Percentiles rank a stretch among this genome's conserved stretches.
Evolutionary conservation across 2,888 invertebrate species (phyloP).

Genomic region (Mythimna pallens): DNA sequence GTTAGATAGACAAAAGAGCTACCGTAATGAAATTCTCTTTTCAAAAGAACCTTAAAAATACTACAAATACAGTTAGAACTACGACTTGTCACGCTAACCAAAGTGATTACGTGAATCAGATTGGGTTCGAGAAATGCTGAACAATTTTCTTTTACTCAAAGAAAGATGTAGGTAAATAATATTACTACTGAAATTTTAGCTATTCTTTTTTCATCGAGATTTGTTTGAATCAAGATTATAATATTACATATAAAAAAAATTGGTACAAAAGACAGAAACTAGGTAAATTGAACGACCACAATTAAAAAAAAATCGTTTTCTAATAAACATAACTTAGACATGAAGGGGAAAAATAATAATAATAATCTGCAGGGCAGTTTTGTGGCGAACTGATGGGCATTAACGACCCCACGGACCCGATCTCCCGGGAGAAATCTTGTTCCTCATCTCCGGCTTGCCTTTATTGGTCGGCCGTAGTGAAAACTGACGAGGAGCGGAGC

Average conservation of each 20-base stretch:
- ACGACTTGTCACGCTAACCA: constrained; percentile 63
- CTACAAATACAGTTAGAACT: constrained; percentile 58
- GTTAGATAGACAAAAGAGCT: constrained; percentile 54
- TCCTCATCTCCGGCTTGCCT: too few relatives aligned
- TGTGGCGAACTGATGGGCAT: too few relatives aligned
- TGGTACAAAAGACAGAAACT: background rate
- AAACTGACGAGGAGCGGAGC: too few relatives aligned
- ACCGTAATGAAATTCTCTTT: constrained; percentile 44
- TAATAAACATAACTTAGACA: background rate
- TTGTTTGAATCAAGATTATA: constrained; percentile 24
- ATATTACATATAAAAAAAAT: too few relatives aligned
- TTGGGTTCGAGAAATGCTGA: constrained; percentile 25
- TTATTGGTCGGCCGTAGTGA: too few relatives aligned
- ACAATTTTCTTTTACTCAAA: constrained; percentile 30
- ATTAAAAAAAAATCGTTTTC: background rate
- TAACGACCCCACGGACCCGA: too few relatives aligned
- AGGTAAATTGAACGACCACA: background rate
- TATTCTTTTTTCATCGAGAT: constrained; percentile 9
- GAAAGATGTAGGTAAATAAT: constrained; percentile 40
- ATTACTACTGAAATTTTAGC: constrained; percentile 18
- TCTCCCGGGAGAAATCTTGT: too few relatives aligned
- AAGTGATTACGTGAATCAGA: constrained; percentile 29
- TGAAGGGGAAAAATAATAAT: background rate
- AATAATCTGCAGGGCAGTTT: too few relatives aligned
- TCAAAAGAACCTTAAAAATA: constrained; percentile 53